Conservation (phyloP, 37 sponge, comb jelly and placozoan species). For the Chondrosia reniformis region DNA sequence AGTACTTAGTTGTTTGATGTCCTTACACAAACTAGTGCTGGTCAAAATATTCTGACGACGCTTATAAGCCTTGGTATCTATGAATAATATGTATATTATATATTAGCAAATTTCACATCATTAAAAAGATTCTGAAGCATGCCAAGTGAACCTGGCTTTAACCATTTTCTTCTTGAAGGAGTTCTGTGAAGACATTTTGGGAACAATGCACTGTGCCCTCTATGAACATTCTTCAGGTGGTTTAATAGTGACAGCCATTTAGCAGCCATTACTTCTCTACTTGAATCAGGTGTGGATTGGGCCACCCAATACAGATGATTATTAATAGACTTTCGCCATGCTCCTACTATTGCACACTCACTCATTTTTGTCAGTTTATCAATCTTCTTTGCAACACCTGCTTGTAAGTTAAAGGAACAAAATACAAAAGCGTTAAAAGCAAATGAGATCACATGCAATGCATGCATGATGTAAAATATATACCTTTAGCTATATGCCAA, state of each 20-base stretch:
- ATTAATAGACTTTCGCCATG: neutral
- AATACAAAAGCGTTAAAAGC: neutral
- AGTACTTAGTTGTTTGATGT: constrained; percentile 33
- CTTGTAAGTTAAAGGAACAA: neutral
- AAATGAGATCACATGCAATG: no score
- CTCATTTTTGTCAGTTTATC: neutral
- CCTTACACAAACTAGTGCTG: constrained; percentile 19
- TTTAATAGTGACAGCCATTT: constrained; percentile 51
- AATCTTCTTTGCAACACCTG: neutral
- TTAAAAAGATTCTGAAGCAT: neutral
- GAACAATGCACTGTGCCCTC: constrained; percentile 9
- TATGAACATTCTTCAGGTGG: constrained; percentile 49
- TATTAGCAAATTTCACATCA: neutral
- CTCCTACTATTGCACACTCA: neutral
- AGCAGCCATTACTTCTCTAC: constrained; percentile 21
- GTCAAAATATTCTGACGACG: neutral
- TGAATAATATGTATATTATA: neutral
- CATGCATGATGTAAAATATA: no score
- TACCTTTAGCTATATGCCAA: constrained; percentile 66
- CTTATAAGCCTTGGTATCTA: neutral
- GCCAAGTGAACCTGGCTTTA: constrained; percentile 31
- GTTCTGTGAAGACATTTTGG: constrained; percentile 33
- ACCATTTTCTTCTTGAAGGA: constrained; percentile 27
- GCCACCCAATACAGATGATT: constrained; percentile 42
- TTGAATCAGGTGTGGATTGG: constrained; percentile 25